Evolutionary conservation across 30 jellyfish, hydroid and myxozoan species (phyloP), one percentile per base, ranked within the genome.

Genomic region (Aurelia sp.): DNA sequence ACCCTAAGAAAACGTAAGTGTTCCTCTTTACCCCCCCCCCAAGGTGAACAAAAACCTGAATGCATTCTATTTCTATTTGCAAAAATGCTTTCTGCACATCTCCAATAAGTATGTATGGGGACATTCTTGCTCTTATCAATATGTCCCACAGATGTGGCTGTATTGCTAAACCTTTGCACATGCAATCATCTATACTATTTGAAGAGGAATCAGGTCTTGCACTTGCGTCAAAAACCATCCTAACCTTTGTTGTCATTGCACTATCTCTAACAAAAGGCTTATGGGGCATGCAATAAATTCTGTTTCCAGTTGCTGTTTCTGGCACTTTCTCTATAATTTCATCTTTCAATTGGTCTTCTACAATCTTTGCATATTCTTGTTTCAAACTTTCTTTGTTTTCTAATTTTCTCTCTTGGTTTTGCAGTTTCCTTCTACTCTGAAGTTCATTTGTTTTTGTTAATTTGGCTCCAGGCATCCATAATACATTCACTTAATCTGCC

Each of bases 401-500:
- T 58, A 51, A 16, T 4, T 64, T 79, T 44, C 58, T 33, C 63
- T 47, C 65, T 27, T 60, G 35, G 33, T 44, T 79, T 13, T 79
- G 66, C 31, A 64, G 58, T 31, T 83, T 18, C 18, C 19, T 27
- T 62, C 33, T 30, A 18, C 87, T 76, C 27, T 76, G 87, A 11
- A 41, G 12, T 57, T 76, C 87, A 76, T 76, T 59, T 51, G 78
- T 30, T 33, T 58, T 22, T 8, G 74, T 63, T 63, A 44, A 33
- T 15, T 55, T 62, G 66, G 27, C 30, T 6, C 80, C 89, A 11
- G 74, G 79, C 22, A 79, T 19, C 81, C 89, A 62, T 19, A 71
- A 72, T 62, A 79, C 62, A 13, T 64, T 62, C 11, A 35, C 66
- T 22, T 79, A 62, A 79, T 65, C 89, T 79, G 20, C 89, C 89